These are phyloP conservation scores for Aplocera efformata DNA, from an alignment of 2,888 invertebrate genomes.

Conservation along the genomic window DNA sequence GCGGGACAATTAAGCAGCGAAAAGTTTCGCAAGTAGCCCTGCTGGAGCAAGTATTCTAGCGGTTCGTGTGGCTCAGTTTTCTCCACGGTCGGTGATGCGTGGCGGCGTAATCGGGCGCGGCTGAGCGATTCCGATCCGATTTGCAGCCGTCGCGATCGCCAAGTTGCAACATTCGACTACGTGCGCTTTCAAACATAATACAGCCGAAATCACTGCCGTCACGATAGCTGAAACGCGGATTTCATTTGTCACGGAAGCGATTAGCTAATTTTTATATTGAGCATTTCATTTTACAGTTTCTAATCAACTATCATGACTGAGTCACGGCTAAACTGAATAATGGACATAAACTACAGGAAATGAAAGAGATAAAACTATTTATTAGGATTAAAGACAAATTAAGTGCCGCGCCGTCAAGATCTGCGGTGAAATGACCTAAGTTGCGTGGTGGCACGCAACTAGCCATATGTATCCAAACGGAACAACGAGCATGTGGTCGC, in stretches of 20 bases:
- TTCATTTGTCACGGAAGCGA: constrained; percentile 33
- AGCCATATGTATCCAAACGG: constrained; percentile 40
- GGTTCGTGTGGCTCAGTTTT: constrained; percentile 71
- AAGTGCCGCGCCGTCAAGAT: constrained; percentile 13
- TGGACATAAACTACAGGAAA: too few species aligned
- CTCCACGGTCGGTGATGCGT: constrained; percentile 68
- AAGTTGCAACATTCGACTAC: constrained; percentile 58
- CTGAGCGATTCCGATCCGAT: constrained; percentile 72
- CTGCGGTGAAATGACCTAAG: constrained; percentile 12
- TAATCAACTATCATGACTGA: not conserved
- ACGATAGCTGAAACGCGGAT: constrained; percentile 37
- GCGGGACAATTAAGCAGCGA: constrained; percentile 57
- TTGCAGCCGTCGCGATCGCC: constrained; percentile 50
- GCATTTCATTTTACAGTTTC: constrained; percentile 13
- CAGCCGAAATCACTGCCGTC: constrained; percentile 47
- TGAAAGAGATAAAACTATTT: too few species aligned
- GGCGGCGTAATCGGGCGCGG: constrained; percentile 74
- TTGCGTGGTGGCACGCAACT: constrained; percentile 19
- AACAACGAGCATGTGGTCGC: constrained; percentile 47
- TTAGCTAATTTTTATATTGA: constrained; percentile 29
- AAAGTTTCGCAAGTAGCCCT: constrained; percentile 65
- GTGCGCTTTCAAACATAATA: constrained; percentile 54
- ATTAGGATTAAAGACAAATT: not conserved
- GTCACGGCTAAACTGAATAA: too few species aligned
- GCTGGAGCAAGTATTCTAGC: constrained; percentile 53